Percentiles rank a stretch among this genome's conserved stretches.
Conservation (phyloP, 1,140 invertebrate genomes). For the Caenorhabditis brenneri region DNA sequence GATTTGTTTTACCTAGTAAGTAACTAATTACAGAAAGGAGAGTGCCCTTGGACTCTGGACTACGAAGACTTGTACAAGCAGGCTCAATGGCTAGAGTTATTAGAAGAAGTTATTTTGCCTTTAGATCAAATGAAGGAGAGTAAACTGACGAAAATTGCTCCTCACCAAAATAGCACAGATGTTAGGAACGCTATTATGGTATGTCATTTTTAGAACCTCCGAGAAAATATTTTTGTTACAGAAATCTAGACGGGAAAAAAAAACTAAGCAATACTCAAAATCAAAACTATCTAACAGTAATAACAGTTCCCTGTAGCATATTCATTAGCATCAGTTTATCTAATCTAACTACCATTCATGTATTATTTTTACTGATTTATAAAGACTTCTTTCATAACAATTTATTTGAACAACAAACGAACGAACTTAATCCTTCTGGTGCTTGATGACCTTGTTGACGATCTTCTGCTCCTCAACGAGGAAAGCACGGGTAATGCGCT, state of each 20-base stretch:
- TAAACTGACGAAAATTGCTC: neutral
- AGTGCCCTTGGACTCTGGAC: neutral
- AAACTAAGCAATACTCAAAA: slow-evolving; percentile 5
- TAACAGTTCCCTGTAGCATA: neutral
- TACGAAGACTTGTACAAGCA: slow-evolving; percentile 14
- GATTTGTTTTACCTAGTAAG: neutral
- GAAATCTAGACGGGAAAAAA: slow-evolving; percentile 5
- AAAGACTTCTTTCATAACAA: neutral
- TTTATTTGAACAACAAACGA: slow-evolving; percentile 49
- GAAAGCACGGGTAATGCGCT: slow-evolving; percentile 85
- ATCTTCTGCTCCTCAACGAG: slow-evolving; percentile 98
- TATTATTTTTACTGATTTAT: neutral
- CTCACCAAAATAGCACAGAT: neutral
- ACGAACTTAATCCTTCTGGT: slow-evolving; percentile 76
- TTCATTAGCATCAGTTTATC: neutral
- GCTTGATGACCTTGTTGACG: slow-evolving; percentile 89
- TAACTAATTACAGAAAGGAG: neutral
- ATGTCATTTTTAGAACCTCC: too few relatives aligned
- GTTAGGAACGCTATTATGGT: slow-evolving; percentile 8
- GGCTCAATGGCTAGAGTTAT: neutral
- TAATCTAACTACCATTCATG: neutral
- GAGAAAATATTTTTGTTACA: neutral
- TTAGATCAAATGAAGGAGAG: neutral
- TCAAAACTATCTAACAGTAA: neutral
- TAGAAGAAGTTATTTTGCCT: slow-evolving; percentile 6